These are phyloP conservation scores for Frieseomelitta varia DNA, from an alignment of 1,140 invertebrate genomes.

Conservation along the genomic window DNA sequence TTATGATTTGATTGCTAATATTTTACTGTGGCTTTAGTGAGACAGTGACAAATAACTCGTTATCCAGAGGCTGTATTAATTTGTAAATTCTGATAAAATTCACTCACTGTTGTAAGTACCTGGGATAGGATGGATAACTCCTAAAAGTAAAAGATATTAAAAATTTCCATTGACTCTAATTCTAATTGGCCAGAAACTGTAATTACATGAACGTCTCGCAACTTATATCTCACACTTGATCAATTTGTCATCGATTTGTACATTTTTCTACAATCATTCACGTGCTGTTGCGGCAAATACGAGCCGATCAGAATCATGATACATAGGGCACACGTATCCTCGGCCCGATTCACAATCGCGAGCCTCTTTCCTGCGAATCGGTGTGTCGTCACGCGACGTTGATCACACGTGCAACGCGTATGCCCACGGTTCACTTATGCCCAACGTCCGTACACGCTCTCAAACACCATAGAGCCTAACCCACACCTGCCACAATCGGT, in stretches of 20 bases:
- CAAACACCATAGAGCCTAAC: neutral
- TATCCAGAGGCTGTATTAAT: too few relatives aligned
- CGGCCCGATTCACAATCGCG: neutral
- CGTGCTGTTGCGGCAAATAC: too few relatives aligned
- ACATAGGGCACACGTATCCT: neutral
- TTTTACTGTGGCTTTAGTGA: too few relatives aligned
- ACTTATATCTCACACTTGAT: neutral
- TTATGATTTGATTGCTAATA: too few relatives aligned
- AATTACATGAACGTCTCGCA: neutral
- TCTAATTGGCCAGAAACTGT: neutral
- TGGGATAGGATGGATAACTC: too few relatives aligned
- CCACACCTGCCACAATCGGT: constrained; percentile 46
- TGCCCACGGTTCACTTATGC: constrained; percentile 42
- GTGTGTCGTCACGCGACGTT: constrained; percentile 45
- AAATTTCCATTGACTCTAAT: too few relatives aligned
- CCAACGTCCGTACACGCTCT: constrained; percentile 3
- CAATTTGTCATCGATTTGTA: neutral
- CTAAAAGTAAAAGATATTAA: too few relatives aligned
- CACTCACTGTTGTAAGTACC: too few relatives aligned
- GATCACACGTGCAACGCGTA: constrained; percentile 32
- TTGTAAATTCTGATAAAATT: too few relatives aligned
- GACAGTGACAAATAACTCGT: too few relatives aligned
- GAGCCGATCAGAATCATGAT: too few relatives aligned
- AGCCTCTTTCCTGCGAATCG: constrained; percentile 53
- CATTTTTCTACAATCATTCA: neutral